Conservation (phyloP, 2,888 invertebrate genomes). For the Hololepta plana region DNA sequence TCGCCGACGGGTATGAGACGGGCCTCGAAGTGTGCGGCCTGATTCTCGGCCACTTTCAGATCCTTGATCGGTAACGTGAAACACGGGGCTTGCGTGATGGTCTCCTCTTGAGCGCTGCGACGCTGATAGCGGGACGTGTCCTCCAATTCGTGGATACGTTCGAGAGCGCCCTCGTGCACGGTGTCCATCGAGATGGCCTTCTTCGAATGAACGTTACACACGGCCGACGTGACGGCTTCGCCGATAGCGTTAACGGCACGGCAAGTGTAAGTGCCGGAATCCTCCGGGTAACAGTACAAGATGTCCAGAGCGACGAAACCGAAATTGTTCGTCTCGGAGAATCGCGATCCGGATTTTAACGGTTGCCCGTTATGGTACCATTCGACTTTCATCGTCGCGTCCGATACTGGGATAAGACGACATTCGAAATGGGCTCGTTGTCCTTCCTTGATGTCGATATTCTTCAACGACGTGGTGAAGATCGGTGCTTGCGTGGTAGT, state of each 20-base stretch:
- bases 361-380: slow-evolving; percentile 90
- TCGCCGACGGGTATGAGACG: slow-evolving; percentile 89
- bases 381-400: slow-evolving; percentile 82
- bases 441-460: slow-evolving; percentile 83
- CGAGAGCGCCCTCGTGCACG: slow-evolving; percentile 72
- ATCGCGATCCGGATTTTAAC: slow-evolving; percentile 83
- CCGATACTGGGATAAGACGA: slow-evolving; percentile 83
- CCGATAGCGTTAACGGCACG: slow-evolving; percentile 83
- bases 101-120: slow-evolving; percentile 57
- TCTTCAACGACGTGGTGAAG: slow-evolving; percentile 83
- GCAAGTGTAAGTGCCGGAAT: slow-evolving; percentile 90
- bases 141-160: slow-evolving; percentile 66
- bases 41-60: slow-evolving; percentile 71
- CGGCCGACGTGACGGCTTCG: slow-evolving; percentile 82
- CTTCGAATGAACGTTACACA: slow-evolving; percentile 60
- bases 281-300: slow-evolving; percentile 87
- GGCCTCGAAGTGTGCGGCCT: slow-evolving; percentile 87
- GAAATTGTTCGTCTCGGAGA: slow-evolving; percentile 91
- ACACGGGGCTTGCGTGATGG: slow-evolving; percentile 71
- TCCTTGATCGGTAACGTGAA: slow-evolving; percentile 86
- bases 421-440: slow-evolving; percentile 91
- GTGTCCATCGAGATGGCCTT: slow-evolving; percentile 77
- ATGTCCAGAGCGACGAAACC: slow-evolving; percentile 96
- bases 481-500: slow-evolving; percentile 80
- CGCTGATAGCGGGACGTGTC: slow-evolving; percentile 58